Evolutionary conservation across 2,888 invertebrate genomes (phyloP).

Genomic region (Lycaena phlaeas): DNA sequence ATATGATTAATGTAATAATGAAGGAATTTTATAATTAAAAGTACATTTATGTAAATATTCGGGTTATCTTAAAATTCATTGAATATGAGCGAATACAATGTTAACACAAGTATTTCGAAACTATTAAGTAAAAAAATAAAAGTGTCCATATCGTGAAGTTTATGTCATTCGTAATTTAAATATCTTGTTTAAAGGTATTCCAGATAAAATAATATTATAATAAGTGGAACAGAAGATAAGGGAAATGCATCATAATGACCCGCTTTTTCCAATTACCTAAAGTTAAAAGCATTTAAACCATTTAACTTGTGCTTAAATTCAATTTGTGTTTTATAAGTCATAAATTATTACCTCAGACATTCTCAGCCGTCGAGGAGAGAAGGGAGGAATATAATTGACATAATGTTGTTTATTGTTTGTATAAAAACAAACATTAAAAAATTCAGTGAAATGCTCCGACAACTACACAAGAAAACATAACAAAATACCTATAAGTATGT

Average conservation of each 20-base stretch:
- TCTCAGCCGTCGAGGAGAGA: neutral
- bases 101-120: neutral
- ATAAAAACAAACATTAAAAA: too few species aligned
- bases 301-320: neutral
- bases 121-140: neutral
- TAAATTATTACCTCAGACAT: neutral
- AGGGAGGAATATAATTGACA: neutral
- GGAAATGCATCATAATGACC: neutral
- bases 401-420: too few species aligned
- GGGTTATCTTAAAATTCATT: neutral
- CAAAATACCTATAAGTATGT: too few species aligned
- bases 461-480: too few species aligned
- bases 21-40: neutral
- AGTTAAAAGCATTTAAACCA: neutral
- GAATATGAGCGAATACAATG: neutral
- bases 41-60: neutral
- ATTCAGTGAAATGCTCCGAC: too few species aligned
- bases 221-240: neutral
- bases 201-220: neutral
- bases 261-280: neutral
- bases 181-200: neutral
- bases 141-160: neutral
- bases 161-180: neutral
- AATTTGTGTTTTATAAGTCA: neutral
- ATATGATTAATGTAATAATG: neutral